A percentile compares a stretch with the other conserved stretches of the same genome.
Conservation (phyloP, 2,113 vertebrate species). For the Zosterops lateralis region DNA sequence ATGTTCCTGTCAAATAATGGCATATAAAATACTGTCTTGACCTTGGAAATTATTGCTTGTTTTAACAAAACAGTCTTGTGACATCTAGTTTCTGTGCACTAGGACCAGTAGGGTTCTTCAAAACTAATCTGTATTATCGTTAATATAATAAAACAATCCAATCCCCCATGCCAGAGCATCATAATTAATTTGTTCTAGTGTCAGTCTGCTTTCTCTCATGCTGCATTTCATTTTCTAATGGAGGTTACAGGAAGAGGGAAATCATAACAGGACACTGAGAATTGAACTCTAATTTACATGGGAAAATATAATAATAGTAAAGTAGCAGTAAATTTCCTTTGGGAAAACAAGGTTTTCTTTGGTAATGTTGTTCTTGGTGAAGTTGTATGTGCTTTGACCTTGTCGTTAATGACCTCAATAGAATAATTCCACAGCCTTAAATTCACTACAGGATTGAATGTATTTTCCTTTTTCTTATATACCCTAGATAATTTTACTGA, state of each 20-base stretch:
- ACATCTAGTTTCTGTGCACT: not conserved
- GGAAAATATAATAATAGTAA: not conserved
- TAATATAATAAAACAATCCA: constrained; percentile 7
- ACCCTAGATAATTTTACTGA: not conserved
- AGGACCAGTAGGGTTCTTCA: not conserved
- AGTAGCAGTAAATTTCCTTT: constrained; percentile 9
- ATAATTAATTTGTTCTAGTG: constrained; percentile 17
- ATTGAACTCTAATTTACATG: constrained; percentile 6
- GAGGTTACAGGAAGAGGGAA: not conserved
- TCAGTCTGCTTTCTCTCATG: constrained; percentile 26
- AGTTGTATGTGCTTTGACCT: not conserved
- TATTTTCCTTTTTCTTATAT: constrained; percentile 24
- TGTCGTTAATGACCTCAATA: not conserved
- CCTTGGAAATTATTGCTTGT: not conserved
- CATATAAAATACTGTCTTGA: not conserved
- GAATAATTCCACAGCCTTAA: not conserved
- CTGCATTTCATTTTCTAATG: constrained; percentile 38
- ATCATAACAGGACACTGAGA: constrained; percentile 6
- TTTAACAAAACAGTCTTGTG: not conserved
- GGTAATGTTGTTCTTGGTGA: not conserved
- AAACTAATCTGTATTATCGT: not conserved
- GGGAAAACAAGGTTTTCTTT: constrained; percentile 12
- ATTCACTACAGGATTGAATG: not conserved
- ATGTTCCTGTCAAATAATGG: not conserved
- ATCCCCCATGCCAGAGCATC: not conserved